A percentile compares a stretch with the other conserved stretches of the same genome.
phyloP scores from a whole-genome alignment of 1,140 invertebrate genomes.

The Pseudoatta argentina region DNA sequence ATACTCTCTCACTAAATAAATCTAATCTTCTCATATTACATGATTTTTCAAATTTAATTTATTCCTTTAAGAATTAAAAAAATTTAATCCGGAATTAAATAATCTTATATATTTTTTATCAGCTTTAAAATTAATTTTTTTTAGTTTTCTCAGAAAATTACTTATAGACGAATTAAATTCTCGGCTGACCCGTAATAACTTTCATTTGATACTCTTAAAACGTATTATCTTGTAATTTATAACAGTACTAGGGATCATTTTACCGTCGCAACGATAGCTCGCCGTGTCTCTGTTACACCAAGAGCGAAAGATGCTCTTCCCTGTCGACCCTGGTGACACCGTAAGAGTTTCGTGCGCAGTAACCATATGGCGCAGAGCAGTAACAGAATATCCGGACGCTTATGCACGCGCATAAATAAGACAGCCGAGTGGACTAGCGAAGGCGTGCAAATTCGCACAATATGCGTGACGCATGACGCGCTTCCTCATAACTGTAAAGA shows the following conservation, averaged over 20 bases:
- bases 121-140: not conserved
- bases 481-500: conserved; percentile 62
- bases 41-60: not conserved
- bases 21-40: not conserved
- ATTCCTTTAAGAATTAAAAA: not conserved
- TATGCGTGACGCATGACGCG: conserved; percentile 61
- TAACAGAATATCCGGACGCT: conserved; percentile 61
- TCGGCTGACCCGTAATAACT: not conserved
- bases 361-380: conserved; percentile 51
- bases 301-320: conserved; percentile 14
- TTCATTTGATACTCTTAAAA: not conserved
- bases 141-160: not conserved
- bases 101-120: not conserved
- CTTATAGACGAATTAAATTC: not conserved
- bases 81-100: not conserved
- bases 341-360: conserved; percentile 47
- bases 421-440: conserved; percentile 58
- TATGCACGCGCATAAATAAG: conserved; percentile 56
- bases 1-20: not conserved
- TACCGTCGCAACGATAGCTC: conserved; percentile 28
- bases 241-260: conserved; percentile 36
- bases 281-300: not conserved
- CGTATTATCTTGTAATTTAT: conserved; percentile 2
- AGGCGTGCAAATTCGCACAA: conserved; percentile 58
- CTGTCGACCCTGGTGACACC: conserved; percentile 53